These are phyloP conservation scores for Morpho achilles DNA, from an alignment of 2,888 invertebrate genomes.

Conservation along the genomic window DNA sequence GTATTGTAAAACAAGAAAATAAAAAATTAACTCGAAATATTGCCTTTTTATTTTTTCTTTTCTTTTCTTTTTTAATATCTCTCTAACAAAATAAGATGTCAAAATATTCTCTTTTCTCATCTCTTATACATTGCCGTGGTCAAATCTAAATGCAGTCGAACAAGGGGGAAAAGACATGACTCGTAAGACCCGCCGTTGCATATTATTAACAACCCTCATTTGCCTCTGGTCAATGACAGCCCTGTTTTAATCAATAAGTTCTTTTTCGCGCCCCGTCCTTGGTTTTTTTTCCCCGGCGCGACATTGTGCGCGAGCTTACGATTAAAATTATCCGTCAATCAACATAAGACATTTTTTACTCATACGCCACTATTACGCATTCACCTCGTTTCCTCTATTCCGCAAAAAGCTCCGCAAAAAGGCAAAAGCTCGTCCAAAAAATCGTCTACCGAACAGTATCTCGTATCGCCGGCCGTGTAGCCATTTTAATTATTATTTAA, in stretches of 20 bases:
- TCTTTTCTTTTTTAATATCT: too few relatives aligned
- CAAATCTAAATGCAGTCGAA: slow-evolving; percentile 2
- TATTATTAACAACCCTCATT: slow-evolving; percentile 78
- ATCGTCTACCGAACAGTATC: slow-evolving; percentile 75
- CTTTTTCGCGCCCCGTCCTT: slow-evolving; percentile 77
- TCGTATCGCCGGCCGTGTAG: slow-evolving; percentile 75
- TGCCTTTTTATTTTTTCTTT: too few relatives aligned
- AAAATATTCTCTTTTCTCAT: too few relatives aligned
- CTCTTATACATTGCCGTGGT: background rate
- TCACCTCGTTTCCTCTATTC: slow-evolving; percentile 59
- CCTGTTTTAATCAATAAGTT: slow-evolving; percentile 78
- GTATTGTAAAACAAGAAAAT: too few relatives aligned
- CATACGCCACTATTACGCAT: slow-evolving; percentile 42
- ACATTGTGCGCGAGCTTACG: slow-evolving; percentile 73
- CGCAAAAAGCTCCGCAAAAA: slow-evolving; percentile 72
- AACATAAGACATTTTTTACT: slow-evolving; percentile 46
- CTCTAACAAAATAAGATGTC: too few relatives aligned
- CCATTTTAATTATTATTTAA: slow-evolving; percentile 80
- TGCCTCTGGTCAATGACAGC: slow-evolving; percentile 78
- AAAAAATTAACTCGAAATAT: too few relatives aligned
- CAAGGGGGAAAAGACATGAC: slow-evolving; percentile 8
- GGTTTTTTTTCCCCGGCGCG: slow-evolving; percentile 75
- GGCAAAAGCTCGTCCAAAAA: slow-evolving; percentile 74
- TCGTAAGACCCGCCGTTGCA: slow-evolving; percentile 56
- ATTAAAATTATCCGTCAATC: slow-evolving; percentile 70